These are phyloP conservation scores for Anodontia alba DNA, from an alignment of 2,888 invertebrate species.

Conservation along the genomic window DNA sequence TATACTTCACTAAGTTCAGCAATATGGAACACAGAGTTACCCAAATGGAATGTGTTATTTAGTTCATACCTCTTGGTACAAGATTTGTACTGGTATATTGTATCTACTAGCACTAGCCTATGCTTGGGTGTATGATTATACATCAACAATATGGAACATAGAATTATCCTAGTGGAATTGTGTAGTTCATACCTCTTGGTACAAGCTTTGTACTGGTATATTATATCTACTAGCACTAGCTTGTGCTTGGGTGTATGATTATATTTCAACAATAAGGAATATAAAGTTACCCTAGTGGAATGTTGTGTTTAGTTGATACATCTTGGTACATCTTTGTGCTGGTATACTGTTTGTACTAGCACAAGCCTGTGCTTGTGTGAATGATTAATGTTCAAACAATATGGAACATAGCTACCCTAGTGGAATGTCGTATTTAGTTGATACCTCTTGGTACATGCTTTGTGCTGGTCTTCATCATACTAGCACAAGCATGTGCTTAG, in stretches of 20 bases:
- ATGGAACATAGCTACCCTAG: too few species aligned
- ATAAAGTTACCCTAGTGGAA: too few species aligned
- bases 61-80: background rate
- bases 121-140: background rate
- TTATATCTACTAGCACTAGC: too few species aligned
- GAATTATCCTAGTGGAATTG: background rate
- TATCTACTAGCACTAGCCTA: background rate
- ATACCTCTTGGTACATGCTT: slow-evolving; percentile 6
- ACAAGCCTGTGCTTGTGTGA: slow-evolving; percentile 8
- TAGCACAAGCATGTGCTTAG: slow-evolving; percentile 33
- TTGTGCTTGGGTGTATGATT: too few species aligned
- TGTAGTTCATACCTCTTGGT: background rate
- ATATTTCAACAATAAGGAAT: too few species aligned
- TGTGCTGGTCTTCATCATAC: background rate
- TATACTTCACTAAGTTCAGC: too few species aligned
- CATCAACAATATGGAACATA: background rate
- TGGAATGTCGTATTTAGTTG: too few species aligned
- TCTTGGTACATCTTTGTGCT: too few species aligned
- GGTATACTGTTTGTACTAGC: background rate
- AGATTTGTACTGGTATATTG: background rate
- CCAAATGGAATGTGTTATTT: too few species aligned
- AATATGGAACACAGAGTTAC: too few species aligned
- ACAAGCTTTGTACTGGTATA: slow-evolving; percentile 4
- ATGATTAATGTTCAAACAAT: background rate
- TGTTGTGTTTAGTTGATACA: too few species aligned